Evolutionary conservation across 2,113 vertebrate species (phyloP).

Genomic region (Anarhynchus alexandrinus): DNA sequence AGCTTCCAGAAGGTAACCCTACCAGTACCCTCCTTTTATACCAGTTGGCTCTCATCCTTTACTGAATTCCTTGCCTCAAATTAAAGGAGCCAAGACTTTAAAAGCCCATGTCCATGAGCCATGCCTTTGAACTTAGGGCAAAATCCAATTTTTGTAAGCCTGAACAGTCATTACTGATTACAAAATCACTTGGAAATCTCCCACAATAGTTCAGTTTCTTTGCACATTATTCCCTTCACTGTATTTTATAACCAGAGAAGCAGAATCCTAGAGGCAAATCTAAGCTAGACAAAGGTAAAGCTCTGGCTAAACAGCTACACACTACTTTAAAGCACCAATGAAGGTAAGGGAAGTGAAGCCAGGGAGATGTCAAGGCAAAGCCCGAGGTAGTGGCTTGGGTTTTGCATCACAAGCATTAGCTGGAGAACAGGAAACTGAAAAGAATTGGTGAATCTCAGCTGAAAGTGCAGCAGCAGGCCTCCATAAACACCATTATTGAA

Average conservation of each 20-base stretch:
- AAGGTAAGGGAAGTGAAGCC: not conserved
- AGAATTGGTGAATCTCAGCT: not conserved
- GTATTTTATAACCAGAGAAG: not conserved
- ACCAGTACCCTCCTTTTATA: not conserved
- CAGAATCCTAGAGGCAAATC: not conserved
- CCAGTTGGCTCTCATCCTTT: not conserved
- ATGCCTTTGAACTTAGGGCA: not conserved
- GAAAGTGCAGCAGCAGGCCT: not conserved
- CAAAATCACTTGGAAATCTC: not conserved
- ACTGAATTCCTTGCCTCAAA: not conserved
- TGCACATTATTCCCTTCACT: not conserved
- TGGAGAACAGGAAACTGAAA: not conserved
- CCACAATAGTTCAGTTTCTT: not conserved
- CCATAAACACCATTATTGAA: not conserved
- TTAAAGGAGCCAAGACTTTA: not conserved
- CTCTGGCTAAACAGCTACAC: not conserved
- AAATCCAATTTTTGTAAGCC: not conserved
- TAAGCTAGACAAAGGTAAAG: not conserved
- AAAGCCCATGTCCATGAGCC: not conserved
- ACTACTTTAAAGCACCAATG: not conserved
- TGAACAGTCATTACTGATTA: not conserved
- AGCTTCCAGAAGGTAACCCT: not conserved
- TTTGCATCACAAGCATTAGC: not conserved
- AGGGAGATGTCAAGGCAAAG: not conserved
- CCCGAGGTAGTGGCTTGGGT: accelerated